Percentiles rank a stretch among this genome's conserved stretches.
These are phyloP conservation scores for Drosophila tani DNA, from an alignment of 1,140 invertebrate species.

Conservation along the genomic window DNA sequence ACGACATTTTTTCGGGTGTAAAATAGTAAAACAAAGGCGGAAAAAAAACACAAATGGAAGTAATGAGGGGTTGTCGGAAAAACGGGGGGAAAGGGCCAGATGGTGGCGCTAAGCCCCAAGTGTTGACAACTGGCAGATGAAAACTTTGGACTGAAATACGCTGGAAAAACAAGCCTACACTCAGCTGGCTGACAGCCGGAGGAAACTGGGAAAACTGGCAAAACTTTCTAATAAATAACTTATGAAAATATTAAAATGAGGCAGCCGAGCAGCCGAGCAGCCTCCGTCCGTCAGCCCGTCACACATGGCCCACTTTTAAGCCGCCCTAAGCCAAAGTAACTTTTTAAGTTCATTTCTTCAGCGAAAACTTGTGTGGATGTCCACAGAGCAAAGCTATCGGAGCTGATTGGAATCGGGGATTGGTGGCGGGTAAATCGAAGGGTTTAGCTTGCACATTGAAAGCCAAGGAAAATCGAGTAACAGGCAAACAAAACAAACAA, in stretches of 20 bases:
- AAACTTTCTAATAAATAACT: conserved; percentile 70
- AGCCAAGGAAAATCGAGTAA: not conserved
- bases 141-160: conserved; percentile 51
- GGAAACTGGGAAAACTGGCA: conserved; percentile 14
- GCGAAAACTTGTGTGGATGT: conserved; percentile 20
- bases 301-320: conserved; percentile 46
- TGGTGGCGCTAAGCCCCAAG: conserved; percentile 48
- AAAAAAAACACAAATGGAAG: conserved; percentile 7
- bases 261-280: conserved; percentile 18
- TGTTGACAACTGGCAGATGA: conserved; percentile 58
- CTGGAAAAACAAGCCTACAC: conserved; percentile 55
- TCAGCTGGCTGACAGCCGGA: conserved; percentile 12
- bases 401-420: conserved; percentile 10
- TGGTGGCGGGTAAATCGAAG: conserved; percentile 13
- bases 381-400: conserved; percentile 10
- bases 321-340: conserved; percentile 62
- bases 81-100: not conserved
- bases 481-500: not conserved
- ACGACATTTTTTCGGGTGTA: not conserved
- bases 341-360: conserved; percentile 56
- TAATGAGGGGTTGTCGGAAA: conserved; percentile 29
- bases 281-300: not conserved
- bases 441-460: conserved; percentile 2
- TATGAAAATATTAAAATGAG: conserved; percentile 67
- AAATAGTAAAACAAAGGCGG: conserved; percentile 28